Evolutionary conservation across 2,797 vertebrate genomes (phyloP), one percentile per base, ranked within the genome.

Genomic region (Rhinogobio ventralis): DNA sequence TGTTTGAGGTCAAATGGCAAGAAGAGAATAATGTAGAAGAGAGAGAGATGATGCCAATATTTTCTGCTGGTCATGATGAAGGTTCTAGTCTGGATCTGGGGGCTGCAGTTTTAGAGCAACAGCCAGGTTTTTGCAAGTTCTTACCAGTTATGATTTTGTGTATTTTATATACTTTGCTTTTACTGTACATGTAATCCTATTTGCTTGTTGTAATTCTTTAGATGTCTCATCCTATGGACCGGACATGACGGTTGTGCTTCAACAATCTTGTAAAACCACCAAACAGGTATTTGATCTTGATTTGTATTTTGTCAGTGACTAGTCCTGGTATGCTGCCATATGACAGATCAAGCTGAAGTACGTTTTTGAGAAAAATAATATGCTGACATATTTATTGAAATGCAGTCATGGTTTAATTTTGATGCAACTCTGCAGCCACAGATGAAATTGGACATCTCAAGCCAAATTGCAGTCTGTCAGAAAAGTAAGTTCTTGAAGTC

Each of bases 11-110:
- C 6, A 83, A 28, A n/a, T 5, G 45, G 39, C 39, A 46, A 3
- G 49, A 30, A 23, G 39, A 66, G 0, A 14, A 57, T 25, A 42
- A 42, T 10, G 9, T 9, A 42, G 72, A 83, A 5, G 67, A 75
- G 39, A 62, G 3, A 3, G 30, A 62, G 53, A 30, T 73, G 46
- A 60, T 81, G 33, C 45, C 66, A 55, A 25, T 66, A 46, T 13
- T 64, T 7, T 19, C 42, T 67, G 36, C 36, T 6, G 73, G 19
- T 33, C 30, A 28, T 25, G 46, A 17, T 55, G 17, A 53, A 86
- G 14, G 8, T 0, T 39, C 39, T 3, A 46, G 55, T 10, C 13
- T 93, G 68, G 95, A 96, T 67, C 77, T 95, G 36, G 94, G 95
- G 1, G 86, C 90, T 76, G 64, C 90, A 39, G 23, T 95, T 69